Base-by-base conservation (phyloP, 2,797 vertebrate species). In the Periparus ater region DNA sequence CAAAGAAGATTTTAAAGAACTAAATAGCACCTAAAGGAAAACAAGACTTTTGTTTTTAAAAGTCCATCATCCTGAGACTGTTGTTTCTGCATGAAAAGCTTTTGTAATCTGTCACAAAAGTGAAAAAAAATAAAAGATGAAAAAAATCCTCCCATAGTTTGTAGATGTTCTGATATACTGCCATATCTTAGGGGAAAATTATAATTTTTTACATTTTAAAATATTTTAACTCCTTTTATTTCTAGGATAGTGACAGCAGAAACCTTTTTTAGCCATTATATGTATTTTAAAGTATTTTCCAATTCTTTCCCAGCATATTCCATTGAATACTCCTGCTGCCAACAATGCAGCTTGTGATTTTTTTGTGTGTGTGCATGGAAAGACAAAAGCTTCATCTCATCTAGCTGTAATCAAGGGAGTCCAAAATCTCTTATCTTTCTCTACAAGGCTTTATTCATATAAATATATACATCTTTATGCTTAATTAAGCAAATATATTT, bases 61-160 rank as follows among this genome's bases (percentile, higher is more conserved):
- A 72, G n/a, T n/a, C 2, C 17, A 62, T 29, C 27, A 57, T 7
- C 47, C 18, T 17, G 63, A 17, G 79, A 9, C 2, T 7, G 7
- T 29, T 30, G n/a, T 51, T 50, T 21, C 11, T 65, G 1, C 27
- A 23, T 34, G 19, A 72, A 65, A 70, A 34, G 1, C 2, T 51
- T 63, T 13, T 32, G 2, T 16, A 47, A 22, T 36, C 6, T 4
- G 4, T 23, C 12, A 48, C 7, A 3, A 29, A 75, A 60, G 4
- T 30, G 17, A 26, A 5, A 15, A 5, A 15, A 29, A 11, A 11
- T 3, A 6, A 32, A 18, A 5, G 14, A 5, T 3, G 4, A 10
- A 8, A 53, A 61, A 25, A 30, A 10, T 27, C 9, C 2, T 65
- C 9, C 10, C 23, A 25, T 40, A 16, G 5, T 17, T 45, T 34